Base-by-base conservation (phyloP, 2,797 vertebrate species). In the Scyliorhinus canicula region DNA sequence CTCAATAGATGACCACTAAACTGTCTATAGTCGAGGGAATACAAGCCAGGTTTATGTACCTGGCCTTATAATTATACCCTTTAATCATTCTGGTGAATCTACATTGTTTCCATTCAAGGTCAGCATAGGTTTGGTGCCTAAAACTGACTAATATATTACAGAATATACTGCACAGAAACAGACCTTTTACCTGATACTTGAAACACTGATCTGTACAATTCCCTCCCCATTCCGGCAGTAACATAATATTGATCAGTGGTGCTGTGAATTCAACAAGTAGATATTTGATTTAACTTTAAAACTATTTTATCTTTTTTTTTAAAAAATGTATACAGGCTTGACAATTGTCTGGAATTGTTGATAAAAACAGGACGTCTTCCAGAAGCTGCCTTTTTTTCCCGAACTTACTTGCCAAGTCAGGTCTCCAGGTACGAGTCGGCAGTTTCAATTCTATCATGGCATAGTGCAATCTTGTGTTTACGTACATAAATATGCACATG, bases 351-450 rank as follows among this genome's bases (percentile, higher is more conserved):
- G 96, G 99, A 99, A 95, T 98, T 99, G 95, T 97, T 99, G 95
- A 99, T 99, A 96, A 98, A 97, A 96, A 99, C 99, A 0, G 99
- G 99, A 95, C 97, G 99, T 91, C 97, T 99, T 93, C 99, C 99
- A 28, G 99, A 99, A 97, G 99, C 99, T 40, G 99, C 99, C 65
- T 99, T 99, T 96, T 97, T 99, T 95, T 98, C 99, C 95, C 98
- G 99, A 95, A 99, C 99, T 0, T 99, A 99, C 96, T 97, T 99
- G 95, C 99, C 99, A 85, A 99, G 99, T 96, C 98, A 99, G 95
- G 99, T 99, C 95, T 99, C 99, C 95, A 98, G 99, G 98, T 98
- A 97, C 40, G 74, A 40, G 50, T 65, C 24, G 7, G 1, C 35
- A 57, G 40, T 3, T 77, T 50, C 14, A 95, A 26, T 67, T 95